A percentile compares a stretch with the other conserved stretches of the same genome.
Conservation (phyloP, 2,797 vertebrate species). For the Enteromius unitaeniatus region DNA sequence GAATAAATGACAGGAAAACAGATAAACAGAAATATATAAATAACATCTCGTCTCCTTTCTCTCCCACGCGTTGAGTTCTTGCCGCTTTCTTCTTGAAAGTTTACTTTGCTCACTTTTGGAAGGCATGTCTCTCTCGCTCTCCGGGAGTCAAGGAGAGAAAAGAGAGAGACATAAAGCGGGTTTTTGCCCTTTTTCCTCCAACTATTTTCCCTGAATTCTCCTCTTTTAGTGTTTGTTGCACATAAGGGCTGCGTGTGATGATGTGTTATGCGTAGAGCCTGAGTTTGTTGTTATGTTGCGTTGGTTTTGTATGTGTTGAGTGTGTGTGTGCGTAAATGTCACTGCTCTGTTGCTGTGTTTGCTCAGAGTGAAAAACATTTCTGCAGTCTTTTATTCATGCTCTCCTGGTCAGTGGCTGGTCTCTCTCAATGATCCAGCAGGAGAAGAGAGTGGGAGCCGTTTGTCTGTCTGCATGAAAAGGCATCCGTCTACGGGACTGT, state of each 20-base stretch:
- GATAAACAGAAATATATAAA: conserved; percentile 83
- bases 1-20: conserved; percentile 81
- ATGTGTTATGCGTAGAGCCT: conserved; percentile 10
- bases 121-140: conserved; percentile 60
- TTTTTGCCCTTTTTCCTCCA: conserved; percentile 33
- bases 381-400: conserved; percentile 13
- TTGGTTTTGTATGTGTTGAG: conserved; percentile 20
- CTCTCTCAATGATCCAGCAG: conserved; percentile 32
- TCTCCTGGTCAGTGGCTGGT: conserved; percentile 12
- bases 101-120: conserved; percentile 78
- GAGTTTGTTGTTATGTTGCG: conserved; percentile 4
- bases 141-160: conserved; percentile 37
- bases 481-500: conserved; percentile 27
- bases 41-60: conserved; percentile 74
- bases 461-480: conserved; percentile 20
- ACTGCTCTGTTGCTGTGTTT: conserved; percentile 28
- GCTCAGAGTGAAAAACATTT: not conserved
- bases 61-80: conserved; percentile 78
- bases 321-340: conserved; percentile 27
- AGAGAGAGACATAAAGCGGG: conserved; percentile 40
- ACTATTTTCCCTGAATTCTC: conserved; percentile 22
- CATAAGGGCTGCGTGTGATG: conserved; percentile 31
- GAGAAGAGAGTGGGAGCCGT: conserved; percentile 11
- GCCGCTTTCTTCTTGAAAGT: conserved; percentile 80
- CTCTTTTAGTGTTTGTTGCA: conserved; percentile 37